Percentiles rank a stretch among this genome's conserved stretches.
phyloP scores from a whole-genome alignment of 1,140 invertebrate species.

The Venustaconcha ellipsiformis region DNA sequence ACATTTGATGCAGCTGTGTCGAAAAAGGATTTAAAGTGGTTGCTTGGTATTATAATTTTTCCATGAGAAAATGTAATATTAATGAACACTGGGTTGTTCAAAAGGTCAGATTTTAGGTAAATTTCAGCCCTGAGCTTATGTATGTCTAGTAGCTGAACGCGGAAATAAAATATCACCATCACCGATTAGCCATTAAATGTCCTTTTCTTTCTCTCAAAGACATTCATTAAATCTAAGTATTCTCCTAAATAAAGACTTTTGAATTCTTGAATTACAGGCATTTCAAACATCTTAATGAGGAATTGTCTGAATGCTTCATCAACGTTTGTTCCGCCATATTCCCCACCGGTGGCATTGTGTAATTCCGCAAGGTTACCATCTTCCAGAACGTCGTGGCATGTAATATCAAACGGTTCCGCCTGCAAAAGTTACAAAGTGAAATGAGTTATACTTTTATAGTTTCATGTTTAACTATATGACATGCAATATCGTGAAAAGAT shows the following conservation, averaged over 20 bases:
- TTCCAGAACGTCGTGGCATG: conserved; percentile 9
- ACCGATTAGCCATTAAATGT: conserved; percentile 8
- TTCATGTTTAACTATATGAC: no score
- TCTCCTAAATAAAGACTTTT: conserved; percentile 7
- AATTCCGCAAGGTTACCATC: conserved; percentile 17
- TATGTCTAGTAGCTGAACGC: neutral
- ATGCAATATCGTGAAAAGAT: no score
- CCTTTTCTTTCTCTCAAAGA: conserved; percentile 23
- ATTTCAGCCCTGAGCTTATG: conserved; percentile 9
- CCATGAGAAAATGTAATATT: conserved; percentile 10
- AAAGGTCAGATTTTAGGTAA: neutral
- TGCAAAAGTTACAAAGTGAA: neutral
- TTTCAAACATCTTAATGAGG: conserved; percentile 14
- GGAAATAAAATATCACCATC: conserved; percentile 5
- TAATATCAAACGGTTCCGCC: conserved; percentile 25
- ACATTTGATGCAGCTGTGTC: neutral
- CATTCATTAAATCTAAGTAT: conserved; percentile 18
- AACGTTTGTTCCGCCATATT: conserved; percentile 20
- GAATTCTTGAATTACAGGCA: conserved; percentile 4
- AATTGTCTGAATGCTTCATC: conserved; percentile 6
- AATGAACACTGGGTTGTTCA: neutral
- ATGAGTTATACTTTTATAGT: no score
- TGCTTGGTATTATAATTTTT: conserved; percentile 1
- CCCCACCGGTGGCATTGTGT: conserved; percentile 8
- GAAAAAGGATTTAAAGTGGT: conserved; percentile 3